Evolutionary conservation across 2,113 vertebrate genomes (phyloP).

Genomic region (Laterallus jamaicensis): DNA sequence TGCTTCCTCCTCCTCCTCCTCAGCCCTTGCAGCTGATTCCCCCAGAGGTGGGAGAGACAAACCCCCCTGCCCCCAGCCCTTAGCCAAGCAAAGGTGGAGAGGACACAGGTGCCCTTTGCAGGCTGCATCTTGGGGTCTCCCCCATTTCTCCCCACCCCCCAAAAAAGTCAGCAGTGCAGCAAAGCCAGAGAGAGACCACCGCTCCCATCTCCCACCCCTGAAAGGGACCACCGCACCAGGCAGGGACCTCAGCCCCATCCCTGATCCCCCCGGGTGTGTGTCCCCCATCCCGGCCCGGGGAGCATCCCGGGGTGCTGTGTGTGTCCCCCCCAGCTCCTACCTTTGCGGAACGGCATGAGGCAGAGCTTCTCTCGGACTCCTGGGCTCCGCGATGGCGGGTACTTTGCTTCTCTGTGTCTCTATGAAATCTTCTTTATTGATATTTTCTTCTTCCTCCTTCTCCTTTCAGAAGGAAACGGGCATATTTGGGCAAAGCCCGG

Average conservation of each 20-base stretch:
- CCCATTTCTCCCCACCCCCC: background rate
- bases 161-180: background rate
- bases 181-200: background rate
- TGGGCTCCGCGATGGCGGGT: background rate
- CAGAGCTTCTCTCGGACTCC: background rate
- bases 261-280: fast-evolving
- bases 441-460: background rate
- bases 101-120: fast-evolving
- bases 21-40: background rate
- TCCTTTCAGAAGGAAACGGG: constrained; percentile 46
- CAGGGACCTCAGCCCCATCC: background rate
- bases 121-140: background rate
- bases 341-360: constrained; percentile 64
- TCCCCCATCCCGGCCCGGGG: too few relatives aligned
- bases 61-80: too few relatives aligned
- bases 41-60: fast-evolving
- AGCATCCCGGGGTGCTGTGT: background rate
- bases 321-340: background rate
- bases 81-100: background rate
- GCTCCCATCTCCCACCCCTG: background rate
- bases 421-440: background rate
- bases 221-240: background rate
- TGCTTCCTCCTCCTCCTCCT: background rate
- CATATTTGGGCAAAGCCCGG: constrained; percentile 55
- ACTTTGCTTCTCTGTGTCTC: background rate